phyloP scores from a whole-genome alignment of 2,797 vertebrate species.

The Danio choprae region DNA sequence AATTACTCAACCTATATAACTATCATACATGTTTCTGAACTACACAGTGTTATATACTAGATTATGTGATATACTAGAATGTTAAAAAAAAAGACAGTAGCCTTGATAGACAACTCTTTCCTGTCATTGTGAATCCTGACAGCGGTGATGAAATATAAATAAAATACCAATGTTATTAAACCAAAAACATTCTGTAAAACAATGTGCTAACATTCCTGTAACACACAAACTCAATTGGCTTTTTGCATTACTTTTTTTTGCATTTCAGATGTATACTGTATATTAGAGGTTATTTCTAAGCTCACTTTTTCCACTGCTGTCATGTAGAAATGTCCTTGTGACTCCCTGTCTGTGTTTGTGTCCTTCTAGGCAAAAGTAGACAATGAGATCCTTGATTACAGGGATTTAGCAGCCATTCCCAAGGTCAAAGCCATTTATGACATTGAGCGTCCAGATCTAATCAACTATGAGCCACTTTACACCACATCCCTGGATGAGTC shows the following conservation, averaged over 20 bases:
- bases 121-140: slow-evolving; percentile 1
- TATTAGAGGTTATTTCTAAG: background rate
- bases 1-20: background rate
- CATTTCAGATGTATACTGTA: no score
- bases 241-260: background rate
- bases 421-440: slow-evolving; percentile 94
- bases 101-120: background rate
- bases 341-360: slow-evolving; percentile 37
- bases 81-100: background rate
- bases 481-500: slow-evolving; percentile 84
- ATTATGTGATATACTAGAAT: no score
- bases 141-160: slow-evolving; percentile 20
- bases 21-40: background rate
- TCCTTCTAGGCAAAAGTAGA: slow-evolving; percentile 88
- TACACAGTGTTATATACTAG: slow-evolving; percentile 15
- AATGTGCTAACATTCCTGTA: background rate
- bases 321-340: background rate
- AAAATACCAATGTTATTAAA: background rate
- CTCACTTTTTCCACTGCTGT: slow-evolving; percentile 24
- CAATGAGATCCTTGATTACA: slow-evolving; percentile 93
- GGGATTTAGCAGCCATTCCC: slow-evolving; percentile 90
- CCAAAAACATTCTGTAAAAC: no score
- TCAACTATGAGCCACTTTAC: slow-evolving; percentile 89
- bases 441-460: slow-evolving; percentile 90
- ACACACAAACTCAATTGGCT: background rate